These are phyloP conservation scores for Thelaira solivaga DNA, from an alignment of 2,888 invertebrate species.

Conservation along the genomic window DNA sequence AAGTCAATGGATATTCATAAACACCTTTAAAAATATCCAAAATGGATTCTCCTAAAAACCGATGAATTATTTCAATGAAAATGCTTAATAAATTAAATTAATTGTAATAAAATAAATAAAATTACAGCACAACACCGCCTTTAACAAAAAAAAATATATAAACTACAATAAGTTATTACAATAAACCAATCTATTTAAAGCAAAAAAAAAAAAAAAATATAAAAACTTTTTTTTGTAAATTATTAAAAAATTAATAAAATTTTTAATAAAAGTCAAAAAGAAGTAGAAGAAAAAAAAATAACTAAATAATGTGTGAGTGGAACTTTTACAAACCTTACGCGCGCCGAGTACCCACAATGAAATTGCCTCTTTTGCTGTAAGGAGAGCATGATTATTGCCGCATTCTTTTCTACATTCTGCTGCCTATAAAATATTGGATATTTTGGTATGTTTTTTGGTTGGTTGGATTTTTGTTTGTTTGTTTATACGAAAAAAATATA, in stretches of 20 bases:
- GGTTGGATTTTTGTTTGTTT: conserved; percentile 47
- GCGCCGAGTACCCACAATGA: conserved; percentile 95
- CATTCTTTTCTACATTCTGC: conserved; percentile 77
- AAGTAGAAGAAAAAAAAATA: conserved; percentile 3
- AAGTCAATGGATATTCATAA: conserved; percentile 9
- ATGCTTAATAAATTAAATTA: conserved; percentile 5
- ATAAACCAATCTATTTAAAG: conserved; percentile 33
- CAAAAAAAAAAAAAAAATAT: background rate
- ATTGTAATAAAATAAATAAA: conserved; percentile 37
- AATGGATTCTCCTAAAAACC: conserved; percentile 2
- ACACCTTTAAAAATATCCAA: conserved; percentile 10
- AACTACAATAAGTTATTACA: conserved; percentile 7
- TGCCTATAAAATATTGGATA: conserved; percentile 74
- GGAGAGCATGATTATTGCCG: conserved; percentile 87
- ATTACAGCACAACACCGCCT: conserved; percentile 62
- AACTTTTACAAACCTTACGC: conserved; percentile 84
- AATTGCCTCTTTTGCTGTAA: conserved; percentile 95
- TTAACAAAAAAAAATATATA: conserved; percentile 28
- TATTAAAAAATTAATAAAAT: background rate
- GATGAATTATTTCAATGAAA: conserved; percentile 5
- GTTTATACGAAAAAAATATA: conserved; percentile 7
- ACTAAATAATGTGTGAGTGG: conserved; percentile 32
- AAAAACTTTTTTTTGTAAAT: background rate
- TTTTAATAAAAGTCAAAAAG: too few species aligned
- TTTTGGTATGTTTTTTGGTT: conserved; percentile 51